Percentiles rank a stretch among this genome's conserved stretches.
These are phyloP conservation scores for Phoeniculus purpureus DNA, from an alignment of 2,797 vertebrate genomes.

Conservation along the genomic window DNA sequence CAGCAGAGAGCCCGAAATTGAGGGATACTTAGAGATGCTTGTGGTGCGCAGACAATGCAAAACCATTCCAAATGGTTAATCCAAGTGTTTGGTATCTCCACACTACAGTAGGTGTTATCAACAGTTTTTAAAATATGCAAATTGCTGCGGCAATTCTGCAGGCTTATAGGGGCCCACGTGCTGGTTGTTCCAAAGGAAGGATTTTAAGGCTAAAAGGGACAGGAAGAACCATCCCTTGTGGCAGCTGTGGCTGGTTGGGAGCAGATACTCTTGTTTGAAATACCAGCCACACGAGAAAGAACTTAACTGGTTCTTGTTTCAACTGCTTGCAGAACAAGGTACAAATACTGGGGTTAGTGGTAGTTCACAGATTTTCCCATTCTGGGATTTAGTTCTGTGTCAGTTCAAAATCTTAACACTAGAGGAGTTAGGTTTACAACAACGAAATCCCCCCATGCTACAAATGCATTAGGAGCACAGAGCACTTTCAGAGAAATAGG, in stretches of 20 bases:
- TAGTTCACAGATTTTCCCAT: not conserved
- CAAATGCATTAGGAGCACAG: fast-evolving
- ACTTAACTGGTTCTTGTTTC: not conserved
- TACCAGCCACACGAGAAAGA: not conserved
- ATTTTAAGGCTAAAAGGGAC: not conserved
- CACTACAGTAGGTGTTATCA: not conserved
- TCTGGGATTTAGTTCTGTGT: not conserved
- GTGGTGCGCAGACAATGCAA: not conserved
- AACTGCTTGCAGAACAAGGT: not conserved
- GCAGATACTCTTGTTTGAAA: not conserved
- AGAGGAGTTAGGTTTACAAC: not conserved
- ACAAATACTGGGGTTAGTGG: not conserved
- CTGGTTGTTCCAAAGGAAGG: not conserved
- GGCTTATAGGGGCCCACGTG: not conserved
- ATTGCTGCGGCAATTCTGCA: conserved; percentile 22
- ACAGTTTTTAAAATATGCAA: conserved; percentile 3
- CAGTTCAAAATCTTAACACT: not conserved
- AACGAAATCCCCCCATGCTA: not conserved
- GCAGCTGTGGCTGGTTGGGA: not conserved
- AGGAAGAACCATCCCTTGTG: not conserved
- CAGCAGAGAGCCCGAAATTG: conserved; percentile 12
- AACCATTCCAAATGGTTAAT: conserved; percentile 23
- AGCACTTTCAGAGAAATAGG: too few relatives aligned
- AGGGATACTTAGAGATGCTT: not conserved
- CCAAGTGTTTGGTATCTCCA: not conserved